These are phyloP conservation scores for Oxyura jamaicensis DNA, from an alignment of 2,113 vertebrate genomes.

Conservation along the genomic window DNA sequence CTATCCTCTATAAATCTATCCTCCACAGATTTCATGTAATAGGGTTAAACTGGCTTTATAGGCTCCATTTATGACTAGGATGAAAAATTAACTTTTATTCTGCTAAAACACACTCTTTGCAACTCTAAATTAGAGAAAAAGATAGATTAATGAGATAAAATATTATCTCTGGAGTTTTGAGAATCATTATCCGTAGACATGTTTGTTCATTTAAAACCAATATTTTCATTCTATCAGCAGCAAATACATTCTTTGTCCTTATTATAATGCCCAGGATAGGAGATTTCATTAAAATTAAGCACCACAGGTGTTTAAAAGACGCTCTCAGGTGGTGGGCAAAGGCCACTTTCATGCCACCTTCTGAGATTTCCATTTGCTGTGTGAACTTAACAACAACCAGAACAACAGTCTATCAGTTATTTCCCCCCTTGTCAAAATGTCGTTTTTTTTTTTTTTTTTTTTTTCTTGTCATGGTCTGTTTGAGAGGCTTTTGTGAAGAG, in stretches of 20 bases:
- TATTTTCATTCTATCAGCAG: background rate
- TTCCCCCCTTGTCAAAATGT: background rate
- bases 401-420: background rate
- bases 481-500: background rate
- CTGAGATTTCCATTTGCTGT: rapidly evolving
- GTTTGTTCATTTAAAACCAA: background rate
- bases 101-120: background rate
- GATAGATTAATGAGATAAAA: background rate
- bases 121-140: background rate
- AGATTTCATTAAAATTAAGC: background rate
- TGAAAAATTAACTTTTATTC: background rate
- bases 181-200: background rate
- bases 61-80: background rate
- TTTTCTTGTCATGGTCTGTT: rapidly evolving
- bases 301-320: background rate
- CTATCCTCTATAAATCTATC: too few relatives aligned
- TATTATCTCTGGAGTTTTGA: background rate
- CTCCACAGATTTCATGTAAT: background rate
- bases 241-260: background rate
- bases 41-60: background rate
- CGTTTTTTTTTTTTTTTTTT: too few relatives aligned
- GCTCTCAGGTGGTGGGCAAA: background rate
- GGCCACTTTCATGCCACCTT: background rate
- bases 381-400: background rate
- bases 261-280: background rate